Evolutionary conservation across 2,888 invertebrate genomes (phyloP), one percentile per base, ranked within the genome.

Genomic region (Tryphoninae sp.): DNA sequence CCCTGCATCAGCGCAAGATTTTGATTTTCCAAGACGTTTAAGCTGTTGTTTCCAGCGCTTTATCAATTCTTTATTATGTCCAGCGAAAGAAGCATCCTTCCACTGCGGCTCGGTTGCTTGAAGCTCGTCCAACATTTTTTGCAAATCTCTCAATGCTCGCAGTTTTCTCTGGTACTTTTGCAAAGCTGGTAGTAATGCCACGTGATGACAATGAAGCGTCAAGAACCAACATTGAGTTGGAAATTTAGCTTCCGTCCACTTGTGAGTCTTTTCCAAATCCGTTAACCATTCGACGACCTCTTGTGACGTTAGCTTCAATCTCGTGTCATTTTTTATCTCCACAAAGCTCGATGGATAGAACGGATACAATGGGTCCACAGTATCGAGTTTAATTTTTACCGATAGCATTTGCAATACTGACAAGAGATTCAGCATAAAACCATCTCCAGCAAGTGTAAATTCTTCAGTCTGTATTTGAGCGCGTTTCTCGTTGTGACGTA

Each of bases 141-240:
- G 97, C 40, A 98, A 93, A 89, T 98, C 98, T 74, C 97, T 94
- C 87, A 97, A 94, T 23, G 96, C 96, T 67, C 96, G 93, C 58
- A 96, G 92, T 86, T 96, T 94, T 83, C 96, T 94, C 86, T 96
- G 95, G 89, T 97, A 96, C 84, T 97, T 97, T 88, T 97, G 96
- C 67, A 97, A 94, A 2, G 97, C 96, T 0, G 99, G 98, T 85
- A 98, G 94, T 74, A 99, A 94, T 8, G 98, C 96, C 78, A 99
- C 94, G 90, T 99, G 98, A 92, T 98, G 98, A 92, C 97, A 96
- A 92, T 98, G 97, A 55, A 99, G 93, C 0, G 99, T 98, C 64
- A 99, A 93, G 93, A 98, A 99, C 97, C 99, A 99, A 91, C 99
- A 99, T 86, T 98, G 97, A 0, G 99, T 98, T 84, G 97, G 96